Evolutionary conservation across 2,113 vertebrate genomes (phyloP), one percentile per base, ranked within the genome.

Genomic region (Onychorhynchus coronatus): DNA sequence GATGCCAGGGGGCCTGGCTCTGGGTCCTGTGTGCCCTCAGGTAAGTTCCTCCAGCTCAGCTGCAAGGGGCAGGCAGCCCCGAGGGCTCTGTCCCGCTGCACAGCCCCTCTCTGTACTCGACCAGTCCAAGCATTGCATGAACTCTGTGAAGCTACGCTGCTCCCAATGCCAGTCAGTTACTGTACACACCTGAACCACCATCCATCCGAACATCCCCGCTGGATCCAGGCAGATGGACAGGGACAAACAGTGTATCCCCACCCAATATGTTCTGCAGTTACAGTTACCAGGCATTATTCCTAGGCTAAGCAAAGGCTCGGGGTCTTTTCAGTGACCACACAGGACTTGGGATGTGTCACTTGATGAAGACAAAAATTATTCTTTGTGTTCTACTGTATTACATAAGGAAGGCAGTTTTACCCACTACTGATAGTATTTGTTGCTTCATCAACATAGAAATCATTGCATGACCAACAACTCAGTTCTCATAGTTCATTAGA

Each of bases 101-200:
- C 91, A 52, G 85, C 82, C 91, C 76, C 72, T 92, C 81, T 58
- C 88, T 90, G 44, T 76, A 53, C 79, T 58, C 7, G 5, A 59
- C 68, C 2, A 74, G 66, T 35, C 85, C 42, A 5, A 80, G 89
- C 91, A 58, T 96, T 95, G 96, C 97, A 96, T 97, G 97, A 75
- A 73, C 86, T 87, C 70, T 70, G 73, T 61, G 79, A 74, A 91
- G 70, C 86, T 90, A 12, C 55, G 80, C 83, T 85, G 78, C 89
- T 92, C 49, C 87, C 85, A 52, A 33, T 5, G 72, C 86, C 81
- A 83, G 55, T n/a, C 70, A 27, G 61, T 70, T 44, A 50, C 63
- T 49, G 81, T 78, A 44, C 2, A 91, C 63, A 47, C 72, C 83
- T 14, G 21, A 83, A 33, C 82, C 37, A 17, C 53, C 85, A 55